Percentiles rank a stretch among this genome's conserved stretches.
phyloP scores from a whole-genome alignment of 2,113 vertebrate species.

The Lepisosteus osseus region DNA sequence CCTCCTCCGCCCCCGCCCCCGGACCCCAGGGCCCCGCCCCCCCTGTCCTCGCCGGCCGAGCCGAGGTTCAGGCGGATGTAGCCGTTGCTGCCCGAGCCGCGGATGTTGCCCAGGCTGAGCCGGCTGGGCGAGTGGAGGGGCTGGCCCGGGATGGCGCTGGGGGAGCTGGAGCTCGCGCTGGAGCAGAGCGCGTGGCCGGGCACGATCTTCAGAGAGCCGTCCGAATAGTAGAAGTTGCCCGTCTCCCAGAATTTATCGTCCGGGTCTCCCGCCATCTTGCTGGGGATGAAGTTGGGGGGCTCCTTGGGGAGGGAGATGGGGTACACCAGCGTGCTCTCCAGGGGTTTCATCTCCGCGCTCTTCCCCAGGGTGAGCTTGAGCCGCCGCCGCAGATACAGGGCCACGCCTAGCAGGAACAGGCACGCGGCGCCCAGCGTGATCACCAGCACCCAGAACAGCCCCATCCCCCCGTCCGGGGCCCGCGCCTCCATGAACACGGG shows the following conservation, averaged over 20 bases:
- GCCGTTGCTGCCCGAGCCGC: constrained; percentile 86
- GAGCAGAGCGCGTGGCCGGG: constrained; percentile 82
- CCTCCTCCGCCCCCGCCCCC: constrained; percentile 70
- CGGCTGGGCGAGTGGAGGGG: constrained; percentile 87
- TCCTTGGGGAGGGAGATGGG: constrained; percentile 90
- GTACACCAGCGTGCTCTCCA: constrained; percentile 89
- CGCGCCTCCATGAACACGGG: constrained; percentile 79
- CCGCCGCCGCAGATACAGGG: constrained; percentile 81
- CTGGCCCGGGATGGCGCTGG: constrained; percentile 85
- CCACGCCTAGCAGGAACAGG: constrained; percentile 74
- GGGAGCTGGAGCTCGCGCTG: constrained; percentile 62
- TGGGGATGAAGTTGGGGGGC: constrained; percentile 80
- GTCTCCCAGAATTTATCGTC: constrained; percentile 94
- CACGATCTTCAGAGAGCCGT: constrained; percentile 93
- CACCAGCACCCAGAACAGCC: constrained; percentile 86
- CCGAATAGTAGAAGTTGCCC: constrained; percentile 89
- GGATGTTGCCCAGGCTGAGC: constrained; percentile 84
- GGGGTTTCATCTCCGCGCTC: constrained; percentile 75
- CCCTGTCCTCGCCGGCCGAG: constrained; percentile 76
- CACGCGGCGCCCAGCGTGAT: constrained; percentile 83
- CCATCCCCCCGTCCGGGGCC: constrained; percentile 80
- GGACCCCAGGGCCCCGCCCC: constrained; percentile 64
- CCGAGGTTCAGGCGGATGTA: constrained; percentile 91
- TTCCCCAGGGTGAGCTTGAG: constrained; percentile 83
- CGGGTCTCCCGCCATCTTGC: constrained; percentile 67